Percentiles rank a stretch among this genome's conserved stretches.
Conservation (phyloP, 2,888 invertebrate species). For the Drosophila bunnanda region DNA sequence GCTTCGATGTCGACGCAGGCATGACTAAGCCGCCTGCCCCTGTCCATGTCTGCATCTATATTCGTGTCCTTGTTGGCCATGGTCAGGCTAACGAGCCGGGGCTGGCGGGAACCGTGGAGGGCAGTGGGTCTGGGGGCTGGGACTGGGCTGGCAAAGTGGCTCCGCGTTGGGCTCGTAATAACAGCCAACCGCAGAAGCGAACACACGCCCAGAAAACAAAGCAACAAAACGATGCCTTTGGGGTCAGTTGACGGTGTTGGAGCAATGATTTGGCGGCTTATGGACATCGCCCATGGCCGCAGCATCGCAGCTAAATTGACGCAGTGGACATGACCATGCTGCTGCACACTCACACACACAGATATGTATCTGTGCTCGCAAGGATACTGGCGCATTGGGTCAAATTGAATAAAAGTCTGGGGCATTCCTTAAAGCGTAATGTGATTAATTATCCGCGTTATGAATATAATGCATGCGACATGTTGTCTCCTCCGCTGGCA, state of each 20-base stretch:
- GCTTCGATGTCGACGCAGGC: constrained; percentile 52
- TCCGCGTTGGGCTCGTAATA: constrained; percentile 54
- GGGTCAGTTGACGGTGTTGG: constrained; percentile 51
- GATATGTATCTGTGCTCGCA: neutral
- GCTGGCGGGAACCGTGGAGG: constrained; percentile 19
- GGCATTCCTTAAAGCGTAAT: constrained; percentile 59
- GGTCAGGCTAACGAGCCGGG: constrained; percentile 67
- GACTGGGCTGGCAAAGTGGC: constrained; percentile 19
- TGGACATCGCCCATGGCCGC: constrained; percentile 28
- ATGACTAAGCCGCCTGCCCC: constrained; percentile 49
- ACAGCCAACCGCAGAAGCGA: constrained; percentile 55
- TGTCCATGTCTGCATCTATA: constrained; percentile 24
- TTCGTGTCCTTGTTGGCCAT: constrained; percentile 51
- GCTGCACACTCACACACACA: constrained; percentile 4
- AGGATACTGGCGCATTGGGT: constrained; percentile 41
- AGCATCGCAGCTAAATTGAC: constrained; percentile 37
- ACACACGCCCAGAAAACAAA: constrained; percentile 29
- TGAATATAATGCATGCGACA: constrained; percentile 58
- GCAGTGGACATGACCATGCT: constrained; percentile 37
- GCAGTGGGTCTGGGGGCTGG: neutral
- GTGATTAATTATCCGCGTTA: constrained; percentile 63
- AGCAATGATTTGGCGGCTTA: constrained; percentile 53
- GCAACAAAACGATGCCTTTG: constrained; percentile 45
- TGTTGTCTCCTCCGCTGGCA: constrained; percentile 43
- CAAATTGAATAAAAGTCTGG: constrained; percentile 66